Percentiles rank a stretch among this genome's conserved stretches.
Conservation (phyloP, 2,797 vertebrate species). For the Agapornis canus region DNA sequence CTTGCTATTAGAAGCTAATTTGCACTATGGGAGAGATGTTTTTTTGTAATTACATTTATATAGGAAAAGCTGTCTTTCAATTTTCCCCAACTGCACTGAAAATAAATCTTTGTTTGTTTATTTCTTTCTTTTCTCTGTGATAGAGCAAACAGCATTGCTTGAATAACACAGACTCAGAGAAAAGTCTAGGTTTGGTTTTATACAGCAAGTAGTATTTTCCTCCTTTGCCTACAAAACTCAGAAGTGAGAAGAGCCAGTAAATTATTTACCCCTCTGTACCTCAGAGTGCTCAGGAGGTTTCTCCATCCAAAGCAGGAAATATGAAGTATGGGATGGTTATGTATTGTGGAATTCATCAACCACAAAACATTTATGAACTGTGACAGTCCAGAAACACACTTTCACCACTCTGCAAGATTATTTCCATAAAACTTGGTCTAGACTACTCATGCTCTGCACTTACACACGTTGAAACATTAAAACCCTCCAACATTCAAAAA, state of each 20-base stretch:
- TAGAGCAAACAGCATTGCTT: background rate
- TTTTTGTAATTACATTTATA: background rate
- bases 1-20: background rate
- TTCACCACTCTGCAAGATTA: background rate
- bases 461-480: background rate
- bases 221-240: background rate
- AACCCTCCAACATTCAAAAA: background rate
- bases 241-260: background rate
- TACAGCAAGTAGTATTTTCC: background rate
- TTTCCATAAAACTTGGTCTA: background rate
- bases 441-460: background rate
- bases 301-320: background rate
- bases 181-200: background rate
- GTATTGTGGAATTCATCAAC: background rate
- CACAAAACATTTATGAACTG: background rate
- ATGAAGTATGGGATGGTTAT: background rate
- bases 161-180: background rate
- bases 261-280: background rate
- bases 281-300: background rate
- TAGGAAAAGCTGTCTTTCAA: background rate
- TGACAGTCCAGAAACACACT: background rate
- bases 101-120: background rate
- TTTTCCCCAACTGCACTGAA: background rate
- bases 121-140: background rate
- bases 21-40: background rate